phyloP scores from a whole-genome alignment of 2,888 invertebrate species.

The Eupithecia dodoneata region DNA sequence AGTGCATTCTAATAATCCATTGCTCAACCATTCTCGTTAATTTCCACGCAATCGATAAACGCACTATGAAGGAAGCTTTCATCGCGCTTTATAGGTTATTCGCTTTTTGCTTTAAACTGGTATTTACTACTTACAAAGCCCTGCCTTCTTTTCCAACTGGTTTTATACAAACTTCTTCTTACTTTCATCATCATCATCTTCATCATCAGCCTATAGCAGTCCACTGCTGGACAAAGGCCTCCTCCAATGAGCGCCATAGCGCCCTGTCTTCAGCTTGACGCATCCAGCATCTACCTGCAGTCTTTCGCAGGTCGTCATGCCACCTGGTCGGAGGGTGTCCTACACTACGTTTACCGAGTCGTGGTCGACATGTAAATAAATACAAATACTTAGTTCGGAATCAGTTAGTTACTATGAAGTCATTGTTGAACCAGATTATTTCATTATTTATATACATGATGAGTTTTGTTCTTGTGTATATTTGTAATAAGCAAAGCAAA shows the following conservation, averaged over 20 bases:
- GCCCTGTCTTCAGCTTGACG: too few relatives aligned
- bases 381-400: too few relatives aligned
- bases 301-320: too few relatives aligned
- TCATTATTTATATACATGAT: not conserved
- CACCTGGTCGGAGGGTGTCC: too few relatives aligned
- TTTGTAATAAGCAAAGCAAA: not conserved
- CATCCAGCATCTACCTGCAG: too few relatives aligned
- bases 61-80: constrained; percentile 37
- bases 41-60: constrained; percentile 38
- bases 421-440: not conserved
- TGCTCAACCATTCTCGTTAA: constrained; percentile 21
- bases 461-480: not conserved
- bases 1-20: constrained; percentile 9
- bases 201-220: too few relatives aligned
- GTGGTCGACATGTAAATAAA: too few relatives aligned
- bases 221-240: too few relatives aligned
- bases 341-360: too few relatives aligned
- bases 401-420: not conserved
- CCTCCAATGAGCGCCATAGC: too few relatives aligned
- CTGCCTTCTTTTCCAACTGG: not conserved
- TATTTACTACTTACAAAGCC: not conserved
- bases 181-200: too few relatives aligned
- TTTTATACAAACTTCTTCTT: not conserved
- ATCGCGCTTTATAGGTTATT: constrained; percentile 7
- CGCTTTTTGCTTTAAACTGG: constrained; percentile 2